These are phyloP conservation scores for Denticeps clupeoides DNA, from an alignment of 2,797 vertebrate species.

Conservation along the genomic window DNA sequence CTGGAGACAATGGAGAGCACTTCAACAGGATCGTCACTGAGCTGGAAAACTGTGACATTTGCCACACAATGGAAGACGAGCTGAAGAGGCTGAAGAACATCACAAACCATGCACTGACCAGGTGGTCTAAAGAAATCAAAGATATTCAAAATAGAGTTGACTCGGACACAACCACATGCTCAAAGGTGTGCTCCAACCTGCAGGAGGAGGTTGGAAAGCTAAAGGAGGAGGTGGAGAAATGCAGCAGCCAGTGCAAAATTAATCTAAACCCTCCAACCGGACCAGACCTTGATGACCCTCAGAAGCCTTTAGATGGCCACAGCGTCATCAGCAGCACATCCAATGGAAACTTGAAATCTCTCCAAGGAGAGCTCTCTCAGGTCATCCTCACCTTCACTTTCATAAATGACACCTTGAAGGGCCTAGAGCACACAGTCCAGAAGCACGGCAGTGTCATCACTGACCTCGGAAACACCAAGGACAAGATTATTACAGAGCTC, in stretches of 20 bases:
- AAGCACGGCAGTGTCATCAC: constrained; percentile 76
- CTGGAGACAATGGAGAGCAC: constrained; percentile 52
- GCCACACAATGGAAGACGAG: constrained; percentile 50
- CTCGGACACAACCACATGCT: constrained; percentile 41
- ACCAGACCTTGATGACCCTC: constrained; percentile 39
- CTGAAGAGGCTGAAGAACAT: constrained; percentile 54
- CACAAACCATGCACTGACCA: constrained; percentile 51
- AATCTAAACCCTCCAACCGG: constrained; percentile 19
- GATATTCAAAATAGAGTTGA: constrained; percentile 39
- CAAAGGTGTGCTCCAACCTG: constrained; percentile 48
- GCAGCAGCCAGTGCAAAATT: constrained; percentile 42
- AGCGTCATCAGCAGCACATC: constrained; percentile 68
- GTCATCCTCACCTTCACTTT: constrained; percentile 76
- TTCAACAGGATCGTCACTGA: constrained; percentile 59
- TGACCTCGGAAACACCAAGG: constrained; percentile 70
- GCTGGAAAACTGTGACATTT: constrained; percentile 55
- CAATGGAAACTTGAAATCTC: constrained; percentile 62
- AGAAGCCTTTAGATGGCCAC: constrained; percentile 76
- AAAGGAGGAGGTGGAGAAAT: constrained; percentile 47
- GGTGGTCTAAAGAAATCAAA: constrained; percentile 45
- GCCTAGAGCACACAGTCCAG: constrained; percentile 70
- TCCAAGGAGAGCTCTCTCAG: constrained; percentile 71
- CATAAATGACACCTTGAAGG: constrained; percentile 78
- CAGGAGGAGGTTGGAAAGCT: constrained; percentile 49
- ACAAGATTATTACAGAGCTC: constrained; percentile 82